Base-by-base conservation (phyloP, 2,797 vertebrate genomes). In the Bryconaethiops microstoma region DNA sequence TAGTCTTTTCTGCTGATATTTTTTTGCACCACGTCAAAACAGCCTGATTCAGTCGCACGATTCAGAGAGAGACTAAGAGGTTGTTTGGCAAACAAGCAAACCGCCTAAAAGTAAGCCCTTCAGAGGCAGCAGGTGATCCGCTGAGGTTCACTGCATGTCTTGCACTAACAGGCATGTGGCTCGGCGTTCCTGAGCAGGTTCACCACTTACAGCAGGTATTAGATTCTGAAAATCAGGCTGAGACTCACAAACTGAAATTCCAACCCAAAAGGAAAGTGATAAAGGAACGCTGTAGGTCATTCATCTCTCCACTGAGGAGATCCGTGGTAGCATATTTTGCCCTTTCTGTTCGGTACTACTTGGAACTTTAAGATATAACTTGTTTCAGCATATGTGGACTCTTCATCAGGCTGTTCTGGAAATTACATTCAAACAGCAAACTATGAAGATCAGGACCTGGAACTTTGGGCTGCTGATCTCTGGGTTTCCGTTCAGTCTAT, bases 1-100 rank as follows among this genome's bases (percentile, higher is more conserved):
- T 21, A 42, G 42, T 57, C 7, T 42, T 16, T 59, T 42, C 16
- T 40, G 29, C 19, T 62, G n/a, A 74, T 16, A 35, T 60, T 21
- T 42, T 14, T 39, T 62, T 35, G 35, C 71, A 42, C 10, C 39
- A 60, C 55, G 60, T 60, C 35, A 74, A 23, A 35, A 35, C 35
- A 35, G 35, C 35, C 14, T 4, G 50, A 10, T 21, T 19, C 54
- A 74, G 29, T 39, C n/a, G 13, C 35, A 42, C 8, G n/a, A 50
- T 5, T 62, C 12, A 5, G 35, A 52, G 23, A 59, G 35, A 48
- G 40, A 16, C 23, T 19, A 45, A 63, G 6, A 63, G 64, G 74
- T 29, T 77, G 76, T 78, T 78, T 42, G 14, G n/a, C 76, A 92
- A 92, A 92, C 89, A 91, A 93, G 92, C 91, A 81, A 89, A 90